Percentiles rank a stretch among this genome's conserved stretches.
These are phyloP conservation scores for Philonicus albiceps DNA, from an alignment of 2,888 invertebrate genomes.

Conservation along the genomic window DNA sequence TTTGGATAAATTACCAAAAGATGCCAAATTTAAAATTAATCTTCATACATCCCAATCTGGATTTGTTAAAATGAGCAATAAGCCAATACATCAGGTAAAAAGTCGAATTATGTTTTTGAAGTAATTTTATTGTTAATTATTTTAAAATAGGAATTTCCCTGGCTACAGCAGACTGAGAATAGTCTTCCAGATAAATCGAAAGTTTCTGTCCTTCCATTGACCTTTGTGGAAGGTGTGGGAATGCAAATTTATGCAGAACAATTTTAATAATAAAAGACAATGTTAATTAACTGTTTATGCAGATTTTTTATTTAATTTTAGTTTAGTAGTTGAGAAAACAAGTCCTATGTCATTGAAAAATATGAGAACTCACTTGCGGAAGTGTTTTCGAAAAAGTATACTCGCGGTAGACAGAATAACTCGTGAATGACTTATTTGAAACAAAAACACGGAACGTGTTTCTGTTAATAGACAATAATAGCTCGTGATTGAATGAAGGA, in stretches of 20 bases:
- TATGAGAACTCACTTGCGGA: too few relatives aligned
- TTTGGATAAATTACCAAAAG: slow-evolving; percentile 53
- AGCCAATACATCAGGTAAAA: slow-evolving; percentile 55
- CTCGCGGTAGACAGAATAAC: too few relatives aligned
- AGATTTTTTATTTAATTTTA: background rate
- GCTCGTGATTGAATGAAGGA: too few relatives aligned
- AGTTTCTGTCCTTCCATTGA: slow-evolving; percentile 55
- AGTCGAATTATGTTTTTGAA: background rate
- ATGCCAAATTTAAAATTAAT: slow-evolving; percentile 56
- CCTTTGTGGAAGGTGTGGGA: slow-evolving; percentile 52
- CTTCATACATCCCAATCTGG: slow-evolving; percentile 58
- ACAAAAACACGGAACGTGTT: too few relatives aligned
- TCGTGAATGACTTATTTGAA: too few relatives aligned
- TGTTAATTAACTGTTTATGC: background rate
- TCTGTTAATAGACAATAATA: too few relatives aligned
- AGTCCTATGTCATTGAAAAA: too few relatives aligned
- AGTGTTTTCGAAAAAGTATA: too few relatives aligned
- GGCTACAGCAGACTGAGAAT: slow-evolving; percentile 54
- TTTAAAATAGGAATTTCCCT: slow-evolving; percentile 57
- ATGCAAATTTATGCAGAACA: slow-evolving; percentile 55
- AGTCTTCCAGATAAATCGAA: slow-evolving; percentile 42
- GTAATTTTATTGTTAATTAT: background rate
- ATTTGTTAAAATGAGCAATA: slow-evolving; percentile 55
- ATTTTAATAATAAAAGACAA: slow-evolving; percentile 33
- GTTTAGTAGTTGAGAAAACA: too few relatives aligned